Evolutionary conservation across 2,797 vertebrate genomes (phyloP), one percentile per base, ranked within the genome.

Genomic region (Microchirus variegatus): DNA sequence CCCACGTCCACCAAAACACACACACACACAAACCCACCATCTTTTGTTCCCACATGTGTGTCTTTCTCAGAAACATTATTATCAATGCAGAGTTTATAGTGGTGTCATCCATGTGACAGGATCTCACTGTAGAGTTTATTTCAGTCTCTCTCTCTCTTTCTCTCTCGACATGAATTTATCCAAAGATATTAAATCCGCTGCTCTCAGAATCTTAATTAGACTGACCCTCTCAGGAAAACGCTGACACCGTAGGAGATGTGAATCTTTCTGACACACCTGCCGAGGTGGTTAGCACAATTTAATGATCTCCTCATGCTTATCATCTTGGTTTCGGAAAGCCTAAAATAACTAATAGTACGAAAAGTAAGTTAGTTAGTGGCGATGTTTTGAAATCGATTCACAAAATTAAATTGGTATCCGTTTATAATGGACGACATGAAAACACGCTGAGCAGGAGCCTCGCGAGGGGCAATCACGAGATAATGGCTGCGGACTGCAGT

Each of bases 131-230:
- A 14, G 40, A 53, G n/a, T 16, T 9, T 82, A 78, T 42, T 68
- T 80, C 80, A 88, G 80, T 54, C 52, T 55, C 35, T 40, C 22
- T 75, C 83, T n/a, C n/a, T n/a, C n/a, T n/a, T 16, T 48, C 80
- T 41, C 63, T 75, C 83, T 54, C 45, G 31, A 85, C 85, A 75
- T 75, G 70, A 75, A 85, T 83, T 87, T 88, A 89, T 70, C 80
- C 43, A 52, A 22, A 46, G 51, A 55, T 60, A 70, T 77, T 62
- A 47, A 59, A 67, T 47, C 35, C 19, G 26, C 45, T 40, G 54
- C 45, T 81, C 78, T 77, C 67, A 59, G 62, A 65, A 62, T 22
- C 38, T 61, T 83, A 80, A 90, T 89, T 77, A 87, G 73, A 53
- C n/a, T 63, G 69, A 64, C 63, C 43, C 62, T 65, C 59, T 78